Evolutionary conservation across 1,140 invertebrate genomes (phyloP), one percentile per base, ranked within the genome.

Genomic region (Eriosoma lanigerum): DNA sequence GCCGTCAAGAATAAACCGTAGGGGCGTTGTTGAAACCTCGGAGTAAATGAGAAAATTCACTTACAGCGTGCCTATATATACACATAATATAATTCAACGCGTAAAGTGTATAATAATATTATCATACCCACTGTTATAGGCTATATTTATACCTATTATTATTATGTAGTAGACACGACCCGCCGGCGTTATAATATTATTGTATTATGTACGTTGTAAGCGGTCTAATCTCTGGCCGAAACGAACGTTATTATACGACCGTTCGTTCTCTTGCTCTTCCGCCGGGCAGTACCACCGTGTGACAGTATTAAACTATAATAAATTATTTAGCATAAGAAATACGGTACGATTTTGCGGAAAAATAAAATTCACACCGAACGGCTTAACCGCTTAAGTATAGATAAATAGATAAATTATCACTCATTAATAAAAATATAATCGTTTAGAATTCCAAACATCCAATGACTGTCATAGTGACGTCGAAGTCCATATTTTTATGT

Each of bases 41-140:
- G 32, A 17, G 62, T 64, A 64, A 64, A 46, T 72, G 68, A 72
- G 68, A 50, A 72, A 72, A 72, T 72, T 48, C 68, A 26, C 68
- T 72, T 72, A 72, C 44, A 72, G 62, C n/a, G 62, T 44, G n/a
- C n/a, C n/a, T n/a, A n/a, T n/a, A n/a, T n/a, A n/a, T n/a, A 64
- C 32, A 64, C 62, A 64, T 64, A 64, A 64, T 64, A 64, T 64
- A 64, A 64, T 64, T 64, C 60, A 29, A n/a, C n/a, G n/a, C n/a
- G n/a, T n/a, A n/a, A n/a, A n/a, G 29, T 62, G 58, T 62, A 24
- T 60, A 60, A 26, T 29, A 17, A 24, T 60, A 60, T 15, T 60
- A 60, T 60, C 21, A 60, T 38, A 26, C 58, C 13, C 8, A 4
- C 3, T 38, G 8, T 38, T 38, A 8, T 38, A 38, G 8, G 8